Evolutionary conservation across 92 coral and sea anemone genomes (phyloP).

Genomic region (Muricea muricata): DNA sequence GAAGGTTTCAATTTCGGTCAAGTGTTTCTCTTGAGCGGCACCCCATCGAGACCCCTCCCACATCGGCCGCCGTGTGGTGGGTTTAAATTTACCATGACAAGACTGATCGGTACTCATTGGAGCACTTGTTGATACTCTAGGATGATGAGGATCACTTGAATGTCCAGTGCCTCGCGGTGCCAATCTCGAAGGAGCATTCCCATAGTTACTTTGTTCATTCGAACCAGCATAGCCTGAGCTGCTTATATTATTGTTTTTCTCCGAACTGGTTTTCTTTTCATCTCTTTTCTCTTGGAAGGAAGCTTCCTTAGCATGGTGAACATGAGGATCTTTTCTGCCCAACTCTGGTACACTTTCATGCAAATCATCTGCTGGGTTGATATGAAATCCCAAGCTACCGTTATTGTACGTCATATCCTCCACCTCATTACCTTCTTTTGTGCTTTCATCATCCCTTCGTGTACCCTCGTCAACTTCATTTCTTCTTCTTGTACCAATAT

Average conservation of each 20-base stretch:
- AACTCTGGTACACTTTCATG: not conserved
- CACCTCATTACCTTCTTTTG: not conserved
- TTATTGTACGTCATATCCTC: not conserved
- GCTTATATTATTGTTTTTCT: not conserved
- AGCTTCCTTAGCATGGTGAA: not conserved
- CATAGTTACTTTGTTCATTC: not conserved
- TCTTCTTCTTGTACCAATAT: not conserved
- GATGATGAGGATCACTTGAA: not conserved
- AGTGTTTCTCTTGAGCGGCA: not conserved
- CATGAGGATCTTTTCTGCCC: not conserved
- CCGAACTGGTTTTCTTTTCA: not conserved
- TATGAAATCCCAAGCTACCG: not conserved
- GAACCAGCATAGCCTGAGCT: not conserved
- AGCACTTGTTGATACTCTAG: not conserved
- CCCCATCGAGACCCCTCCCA: not conserved
- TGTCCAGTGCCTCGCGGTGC: not conserved
- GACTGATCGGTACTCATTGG: not conserved
- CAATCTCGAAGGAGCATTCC: not conserved
- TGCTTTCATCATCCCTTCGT: not conserved
- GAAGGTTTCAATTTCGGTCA: not conserved
- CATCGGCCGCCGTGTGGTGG: not conserved
- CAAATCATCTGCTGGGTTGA: not conserved
- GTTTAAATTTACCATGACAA: not conserved
- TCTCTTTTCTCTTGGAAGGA: not conserved
- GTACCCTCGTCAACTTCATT: not conserved